These are phyloP conservation scores for Gorsachius goisagi DNA, from an alignment of 2,113 vertebrate species.

Conservation along the genomic window DNA sequence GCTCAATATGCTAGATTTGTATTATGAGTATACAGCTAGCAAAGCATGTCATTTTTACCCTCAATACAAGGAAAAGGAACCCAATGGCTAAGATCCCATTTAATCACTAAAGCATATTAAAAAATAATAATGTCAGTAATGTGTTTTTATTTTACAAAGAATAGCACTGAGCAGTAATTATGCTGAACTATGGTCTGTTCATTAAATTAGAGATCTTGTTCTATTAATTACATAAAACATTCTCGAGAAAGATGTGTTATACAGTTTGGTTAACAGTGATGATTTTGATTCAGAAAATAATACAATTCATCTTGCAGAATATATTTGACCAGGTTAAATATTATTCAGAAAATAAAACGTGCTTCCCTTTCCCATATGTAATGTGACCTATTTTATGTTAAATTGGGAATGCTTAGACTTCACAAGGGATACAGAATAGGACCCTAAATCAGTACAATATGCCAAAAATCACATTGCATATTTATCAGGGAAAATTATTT, in stretches of 20 bases:
- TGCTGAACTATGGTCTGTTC: not conserved
- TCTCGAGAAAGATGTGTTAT: not conserved
- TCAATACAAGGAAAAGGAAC: not conserved
- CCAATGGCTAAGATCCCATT: not conserved
- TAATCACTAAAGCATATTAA: not conserved
- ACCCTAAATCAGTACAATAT: not conserved
- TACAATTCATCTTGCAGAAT: not conserved
- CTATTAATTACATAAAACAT: not conserved
- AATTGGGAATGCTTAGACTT: not conserved
- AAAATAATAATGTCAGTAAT: not conserved
- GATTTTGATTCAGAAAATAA: not conserved
- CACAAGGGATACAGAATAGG: not conserved
- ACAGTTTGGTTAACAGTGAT: not conserved
- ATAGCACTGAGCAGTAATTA: not conserved
- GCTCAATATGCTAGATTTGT: not conserved
- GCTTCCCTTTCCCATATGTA: not conserved
- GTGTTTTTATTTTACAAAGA: not conserved
- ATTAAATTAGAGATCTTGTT: not conserved
- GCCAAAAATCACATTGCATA: not conserved
- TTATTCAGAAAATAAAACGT: not conserved
- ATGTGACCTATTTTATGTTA: not conserved
- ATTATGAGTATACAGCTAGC: not conserved
- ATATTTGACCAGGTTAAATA: not conserved
- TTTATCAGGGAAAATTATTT: constrained; percentile 40
- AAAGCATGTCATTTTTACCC: not conserved